Percentiles rank a stretch among this genome's conserved stretches.
Evolutionary conservation across 2,888 invertebrate species (phyloP).

Genomic region (Tipula vernalis): DNA sequence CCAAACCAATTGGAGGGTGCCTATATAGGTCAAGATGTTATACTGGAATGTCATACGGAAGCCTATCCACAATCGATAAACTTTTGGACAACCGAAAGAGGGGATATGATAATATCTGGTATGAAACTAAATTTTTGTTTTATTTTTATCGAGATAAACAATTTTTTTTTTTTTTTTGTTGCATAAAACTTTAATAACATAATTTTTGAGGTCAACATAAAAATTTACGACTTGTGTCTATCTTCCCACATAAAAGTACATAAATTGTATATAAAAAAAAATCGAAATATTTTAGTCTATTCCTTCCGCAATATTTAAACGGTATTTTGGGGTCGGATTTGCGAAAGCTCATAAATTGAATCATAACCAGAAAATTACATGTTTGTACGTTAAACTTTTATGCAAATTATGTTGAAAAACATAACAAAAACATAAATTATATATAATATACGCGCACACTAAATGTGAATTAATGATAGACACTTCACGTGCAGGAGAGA

Average conservation of each 20-base stretch:
- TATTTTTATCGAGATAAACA: not conserved
- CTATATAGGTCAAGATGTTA: slow-evolving; percentile 77
- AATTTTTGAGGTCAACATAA: slow-evolving; percentile 6
- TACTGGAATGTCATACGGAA: slow-evolving; percentile 81
- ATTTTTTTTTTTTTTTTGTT: not conserved
- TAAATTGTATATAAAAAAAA: not conserved
- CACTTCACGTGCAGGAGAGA: slow-evolving; percentile 65
- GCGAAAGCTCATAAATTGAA: not conserved
- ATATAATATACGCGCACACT: not conserved
- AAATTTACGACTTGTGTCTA: not conserved
- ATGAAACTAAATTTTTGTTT: slow-evolving; percentile 27
- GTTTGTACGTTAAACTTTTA: not conserved
- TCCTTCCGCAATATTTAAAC: not conserved
- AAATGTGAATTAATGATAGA: slow-evolving; percentile 30
- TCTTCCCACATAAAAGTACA: not conserved
- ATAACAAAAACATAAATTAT: not conserved
- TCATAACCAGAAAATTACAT: not conserved
- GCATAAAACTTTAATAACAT: not conserved
- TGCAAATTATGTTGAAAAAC: not conserved
- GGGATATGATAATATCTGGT: slow-evolving; percentile 91
- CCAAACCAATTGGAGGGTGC: slow-evolving; percentile 87
- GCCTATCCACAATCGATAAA: slow-evolving; percentile 87
- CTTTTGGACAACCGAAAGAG: slow-evolving; percentile 86
- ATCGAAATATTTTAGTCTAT: not conserved
- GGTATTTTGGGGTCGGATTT: not conserved